Conservation (phyloP, 2,797 vertebrate species). For the Rhynchotus rufescens region DNA sequence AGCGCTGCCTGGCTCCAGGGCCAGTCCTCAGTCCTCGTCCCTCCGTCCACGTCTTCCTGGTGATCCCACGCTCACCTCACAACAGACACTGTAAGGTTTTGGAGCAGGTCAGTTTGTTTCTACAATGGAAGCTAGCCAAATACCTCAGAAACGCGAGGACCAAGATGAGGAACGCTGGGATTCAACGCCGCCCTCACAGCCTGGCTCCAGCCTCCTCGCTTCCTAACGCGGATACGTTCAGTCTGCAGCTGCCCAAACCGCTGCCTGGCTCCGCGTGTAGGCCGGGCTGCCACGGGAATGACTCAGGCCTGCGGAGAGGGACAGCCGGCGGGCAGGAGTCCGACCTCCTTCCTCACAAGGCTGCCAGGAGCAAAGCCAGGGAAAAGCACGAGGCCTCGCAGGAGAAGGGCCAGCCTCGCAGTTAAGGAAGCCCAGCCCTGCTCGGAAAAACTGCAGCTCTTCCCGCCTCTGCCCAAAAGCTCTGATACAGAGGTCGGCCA, state of each 20-base stretch:
- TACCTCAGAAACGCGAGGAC: background rate
- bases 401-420: background rate
- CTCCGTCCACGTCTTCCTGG: no score
- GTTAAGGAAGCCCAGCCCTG: background rate
- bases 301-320: background rate
- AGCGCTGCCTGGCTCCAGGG: no score
- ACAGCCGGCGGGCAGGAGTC: background rate
- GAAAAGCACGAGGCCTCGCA: background rate
- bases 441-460: background rate
- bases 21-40: background rate
- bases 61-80: background rate
- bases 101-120: background rate
- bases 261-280: background rate
- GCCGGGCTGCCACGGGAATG: background rate
- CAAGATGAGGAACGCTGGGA: fast-evolving
- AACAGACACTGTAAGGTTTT: fast-evolving
- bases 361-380: background rate
- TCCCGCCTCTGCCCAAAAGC: background rate
- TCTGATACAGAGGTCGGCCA: background rate
- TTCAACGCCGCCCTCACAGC: background rate
- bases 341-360: background rate
- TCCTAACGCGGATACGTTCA: fast-evolving
- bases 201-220: background rate
- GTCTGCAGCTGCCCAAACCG: background rate
- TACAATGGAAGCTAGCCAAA: background rate